Conservation (phyloP, 2,113 vertebrate species). For the Progne subis region DNA sequence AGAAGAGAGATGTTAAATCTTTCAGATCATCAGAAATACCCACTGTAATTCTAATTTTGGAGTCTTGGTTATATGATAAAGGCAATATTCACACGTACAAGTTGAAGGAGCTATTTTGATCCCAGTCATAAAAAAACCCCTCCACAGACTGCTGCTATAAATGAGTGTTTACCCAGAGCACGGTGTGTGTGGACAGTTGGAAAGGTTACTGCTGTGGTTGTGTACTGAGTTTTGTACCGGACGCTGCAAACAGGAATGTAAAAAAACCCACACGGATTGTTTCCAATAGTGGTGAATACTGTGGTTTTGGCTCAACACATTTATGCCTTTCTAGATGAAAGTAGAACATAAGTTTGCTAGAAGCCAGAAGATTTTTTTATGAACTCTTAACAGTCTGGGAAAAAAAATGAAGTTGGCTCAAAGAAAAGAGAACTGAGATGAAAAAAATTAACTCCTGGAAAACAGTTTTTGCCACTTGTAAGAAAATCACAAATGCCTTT, state of each 20-base stretch:
- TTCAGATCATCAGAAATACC: constrained; percentile 39
- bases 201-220: background rate
- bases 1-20: background rate
- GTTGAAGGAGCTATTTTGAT: background rate
- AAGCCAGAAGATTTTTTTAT: constrained; percentile 14
- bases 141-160: background rate
- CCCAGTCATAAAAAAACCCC: background rate
- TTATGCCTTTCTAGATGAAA: constrained; percentile 46
- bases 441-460: background rate
- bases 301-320: constrained; percentile 1
- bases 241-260: background rate
- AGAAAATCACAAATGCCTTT: background rate
- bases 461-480: background rate
- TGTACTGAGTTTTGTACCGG: background rate
- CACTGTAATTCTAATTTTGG: constrained; percentile 13
- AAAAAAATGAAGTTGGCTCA: background rate
- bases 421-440: background rate
- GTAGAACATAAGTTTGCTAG: constrained; percentile 28
- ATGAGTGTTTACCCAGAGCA: background rate
- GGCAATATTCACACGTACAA: background rate
- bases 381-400: background rate
- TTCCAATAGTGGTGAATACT: background rate
- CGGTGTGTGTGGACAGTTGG: background rate
- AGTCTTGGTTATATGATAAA: background rate
- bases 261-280: background rate